A percentile compares a stretch with the other conserved stretches of the same genome.
Evolutionary conservation across 2,113 vertebrate species (phyloP).

Genomic region (Periophthalmus modestus): DNA sequence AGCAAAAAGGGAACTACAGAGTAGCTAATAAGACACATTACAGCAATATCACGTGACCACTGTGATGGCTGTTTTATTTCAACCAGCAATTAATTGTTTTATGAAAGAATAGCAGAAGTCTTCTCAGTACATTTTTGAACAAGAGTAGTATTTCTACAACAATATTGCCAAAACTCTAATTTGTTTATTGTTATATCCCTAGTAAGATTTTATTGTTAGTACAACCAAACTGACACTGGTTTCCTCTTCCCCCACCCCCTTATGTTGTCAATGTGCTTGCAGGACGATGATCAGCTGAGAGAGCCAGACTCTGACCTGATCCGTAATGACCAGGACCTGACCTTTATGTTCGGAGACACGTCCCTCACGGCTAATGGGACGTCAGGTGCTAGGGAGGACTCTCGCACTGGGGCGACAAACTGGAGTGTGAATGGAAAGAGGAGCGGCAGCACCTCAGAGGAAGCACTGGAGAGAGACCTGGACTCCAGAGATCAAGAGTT

Average conservation of each 20-base stretch:
- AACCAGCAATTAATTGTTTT: no score
- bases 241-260: slow-evolving; percentile 17
- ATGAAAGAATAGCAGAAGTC: no score
- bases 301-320: slow-evolving; percentile 93
- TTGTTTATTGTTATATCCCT: neutral
- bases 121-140: no score
- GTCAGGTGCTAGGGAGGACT: slow-evolving; percentile 73
- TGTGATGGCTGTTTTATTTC: no score
- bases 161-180: neutral
- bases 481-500: slow-evolving; percentile 88
- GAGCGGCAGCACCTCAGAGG: slow-evolving; percentile 86
- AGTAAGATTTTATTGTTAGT: neutral
- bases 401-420: slow-evolving; percentile 53
- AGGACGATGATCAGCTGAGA: slow-evolving; percentile 92
- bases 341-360: slow-evolving; percentile 90
- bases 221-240: neutral
- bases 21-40: no score
- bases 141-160: no score
- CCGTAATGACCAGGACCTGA: slow-evolving; percentile 88
- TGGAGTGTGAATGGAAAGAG: slow-evolving; percentile 78
- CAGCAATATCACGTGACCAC: no score
- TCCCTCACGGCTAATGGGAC: slow-evolving; percentile 92
- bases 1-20: no score
- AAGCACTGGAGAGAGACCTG: slow-evolving; percentile 88
- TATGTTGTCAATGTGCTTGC: slow-evolving; percentile 56